Evolutionary conservation across 2,888 invertebrate genomes (phyloP).

Genomic region (Drosophila planitibia): DNA sequence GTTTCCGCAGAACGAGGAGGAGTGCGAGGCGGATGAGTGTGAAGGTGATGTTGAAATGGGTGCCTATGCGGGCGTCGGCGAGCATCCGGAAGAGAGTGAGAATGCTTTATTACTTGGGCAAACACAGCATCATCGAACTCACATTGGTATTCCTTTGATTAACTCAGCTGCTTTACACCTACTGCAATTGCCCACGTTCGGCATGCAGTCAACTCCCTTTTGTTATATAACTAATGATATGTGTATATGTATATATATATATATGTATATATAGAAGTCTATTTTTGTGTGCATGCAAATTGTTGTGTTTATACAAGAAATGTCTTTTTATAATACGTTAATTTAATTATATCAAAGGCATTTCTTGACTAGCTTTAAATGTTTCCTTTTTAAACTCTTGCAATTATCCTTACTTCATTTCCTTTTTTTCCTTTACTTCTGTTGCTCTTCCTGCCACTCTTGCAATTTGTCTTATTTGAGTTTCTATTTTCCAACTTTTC

Average conservation of each 20-base stretch:
- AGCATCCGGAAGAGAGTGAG: slow-evolving; percentile 86
- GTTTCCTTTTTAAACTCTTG: slow-evolving; percentile 30
- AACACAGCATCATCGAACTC: slow-evolving; percentile 85
- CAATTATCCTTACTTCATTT: slow-evolving; percentile 19
- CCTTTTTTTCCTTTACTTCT: slow-evolving; percentile 23
- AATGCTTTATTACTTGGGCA: slow-evolving; percentile 86
- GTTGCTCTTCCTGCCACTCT: slow-evolving; percentile 27
- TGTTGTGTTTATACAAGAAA: slow-evolving; percentile 20
- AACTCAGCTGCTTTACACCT: slow-evolving; percentile 74
- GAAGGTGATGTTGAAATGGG: slow-evolving; percentile 84
- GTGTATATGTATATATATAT: slow-evolving; percentile 32
- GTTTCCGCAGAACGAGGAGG: slow-evolving; percentile 92
- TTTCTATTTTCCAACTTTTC: no score
- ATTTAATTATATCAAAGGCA: not conserved
- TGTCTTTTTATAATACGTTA: not conserved
- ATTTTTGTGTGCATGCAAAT: slow-evolving; percentile 50
- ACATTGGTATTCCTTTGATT: slow-evolving; percentile 85
- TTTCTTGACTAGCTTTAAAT: slow-evolving; percentile 29
- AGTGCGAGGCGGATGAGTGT: slow-evolving; percentile 85
- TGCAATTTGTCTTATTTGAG: not conserved
- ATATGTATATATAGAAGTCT: slow-evolving; percentile 22
- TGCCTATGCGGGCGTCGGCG: slow-evolving; percentile 82
- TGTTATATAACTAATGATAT: slow-evolving; percentile 69
- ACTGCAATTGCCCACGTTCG: slow-evolving; percentile 35
- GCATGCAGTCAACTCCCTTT: slow-evolving; percentile 63